Conservation (phyloP, 2,113 vertebrate species). For the Ictalurus furcatus region DNA sequence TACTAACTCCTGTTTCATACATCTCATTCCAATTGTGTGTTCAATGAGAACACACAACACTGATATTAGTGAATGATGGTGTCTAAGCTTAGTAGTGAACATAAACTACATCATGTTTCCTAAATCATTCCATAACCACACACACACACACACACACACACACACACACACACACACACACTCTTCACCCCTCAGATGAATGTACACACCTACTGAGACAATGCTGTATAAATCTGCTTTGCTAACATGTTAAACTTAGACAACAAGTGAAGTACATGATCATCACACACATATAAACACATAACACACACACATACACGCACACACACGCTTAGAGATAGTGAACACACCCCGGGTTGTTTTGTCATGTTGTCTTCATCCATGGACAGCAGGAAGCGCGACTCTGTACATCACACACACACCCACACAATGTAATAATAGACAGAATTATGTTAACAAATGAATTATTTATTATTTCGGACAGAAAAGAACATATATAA, state of each 20-base stretch:
- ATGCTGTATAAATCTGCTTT: too few species aligned
- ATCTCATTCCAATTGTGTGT: not conserved
- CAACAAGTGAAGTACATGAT: not conserved
- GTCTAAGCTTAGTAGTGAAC: not conserved
- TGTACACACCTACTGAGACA: too few species aligned
- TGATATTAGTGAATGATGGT: not conserved
- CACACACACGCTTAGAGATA: constrained; percentile 36
- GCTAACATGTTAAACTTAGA: too few species aligned
- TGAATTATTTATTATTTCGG: not conserved
- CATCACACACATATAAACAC: constrained; percentile 7
- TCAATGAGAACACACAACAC: not conserved
- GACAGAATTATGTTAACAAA: not conserved
- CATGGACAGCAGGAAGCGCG: constrained; percentile 89
- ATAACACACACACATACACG: constrained; percentile 14
- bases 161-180: too few species aligned
- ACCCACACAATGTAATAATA: not conserved
- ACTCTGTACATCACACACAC: constrained; percentile 75
- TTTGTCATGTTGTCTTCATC: constrained; percentile 97
- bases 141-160: constrained; percentile 30
- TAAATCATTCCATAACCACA: not conserved
- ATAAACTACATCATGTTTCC: not conserved
- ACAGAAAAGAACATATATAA: not conserved
- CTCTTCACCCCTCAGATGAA: too few species aligned
- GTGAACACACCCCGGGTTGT: constrained; percentile 87
- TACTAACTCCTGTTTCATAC: not conserved